phyloP scores from a whole-genome alignment of 2,888 invertebrate genomes.

The Leptopilina myrica region DNA sequence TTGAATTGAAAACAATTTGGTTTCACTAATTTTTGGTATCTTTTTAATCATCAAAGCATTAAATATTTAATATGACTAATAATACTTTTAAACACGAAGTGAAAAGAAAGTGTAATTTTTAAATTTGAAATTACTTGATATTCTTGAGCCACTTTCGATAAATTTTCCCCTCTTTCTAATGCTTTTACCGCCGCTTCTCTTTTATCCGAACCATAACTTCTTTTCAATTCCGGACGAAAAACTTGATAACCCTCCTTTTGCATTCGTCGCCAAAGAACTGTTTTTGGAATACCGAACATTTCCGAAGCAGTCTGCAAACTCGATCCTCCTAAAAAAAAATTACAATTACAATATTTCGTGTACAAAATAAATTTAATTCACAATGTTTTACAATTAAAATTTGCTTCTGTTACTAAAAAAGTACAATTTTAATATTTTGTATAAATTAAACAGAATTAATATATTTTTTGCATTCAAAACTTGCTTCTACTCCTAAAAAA shows the following conservation, averaged over 20 bases:
- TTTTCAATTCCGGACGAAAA: slow-evolving; percentile 66
- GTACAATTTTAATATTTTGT: too few species aligned
- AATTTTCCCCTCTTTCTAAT: slow-evolving; percentile 74
- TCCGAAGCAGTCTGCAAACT: slow-evolving; percentile 76
- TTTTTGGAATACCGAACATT: slow-evolving; percentile 76
- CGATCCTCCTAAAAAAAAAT: slow-evolving; percentile 68
- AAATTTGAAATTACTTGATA: slow-evolving; percentile 67
- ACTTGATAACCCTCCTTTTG: slow-evolving; percentile 73
- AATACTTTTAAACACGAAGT: neutral
- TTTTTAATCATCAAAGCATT: too few species aligned
- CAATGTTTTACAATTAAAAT: too few species aligned
- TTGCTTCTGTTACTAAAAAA: too few species aligned
- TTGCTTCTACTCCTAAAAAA: too few species aligned
- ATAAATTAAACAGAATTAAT: too few species aligned
- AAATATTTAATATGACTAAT: too few species aligned
- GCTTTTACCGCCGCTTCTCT: slow-evolving; percentile 75
- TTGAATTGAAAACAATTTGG: too few species aligned
- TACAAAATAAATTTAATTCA: slow-evolving; percentile 3
- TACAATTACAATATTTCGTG: neutral
- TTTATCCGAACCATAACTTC: slow-evolving; percentile 70
- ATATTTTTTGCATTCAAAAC: too few species aligned
- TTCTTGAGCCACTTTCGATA: slow-evolving; percentile 74
- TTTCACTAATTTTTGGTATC: too few species aligned
- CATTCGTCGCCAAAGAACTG: slow-evolving; percentile 76
- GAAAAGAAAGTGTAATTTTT: neutral